A percentile compares a stretch with the other conserved stretches of the same genome.
Evolutionary conservation across 2,113 vertebrate species (phyloP).

Genomic region (Pelusios castaneus): DNA sequence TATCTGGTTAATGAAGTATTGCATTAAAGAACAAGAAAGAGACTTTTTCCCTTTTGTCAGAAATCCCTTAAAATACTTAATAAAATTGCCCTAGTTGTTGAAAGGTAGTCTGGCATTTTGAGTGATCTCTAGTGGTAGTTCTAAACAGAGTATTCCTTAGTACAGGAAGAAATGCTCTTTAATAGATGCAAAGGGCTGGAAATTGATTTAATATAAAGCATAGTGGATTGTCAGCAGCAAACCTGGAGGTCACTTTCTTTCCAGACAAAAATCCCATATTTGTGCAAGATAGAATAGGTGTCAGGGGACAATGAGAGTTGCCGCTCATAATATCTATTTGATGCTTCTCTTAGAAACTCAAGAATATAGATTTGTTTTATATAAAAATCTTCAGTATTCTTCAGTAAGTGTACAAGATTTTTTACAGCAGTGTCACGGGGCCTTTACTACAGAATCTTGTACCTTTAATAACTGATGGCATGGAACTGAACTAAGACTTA

Average conservation of each 20-base stretch:
- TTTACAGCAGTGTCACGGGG: not conserved
- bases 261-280: not conserved
- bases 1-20: not conserved
- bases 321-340: not conserved
- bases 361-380: too few relatives aligned
- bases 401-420: too few relatives aligned
- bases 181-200: not conserved
- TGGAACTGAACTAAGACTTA: not conserved
- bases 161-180: not conserved
- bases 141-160: not conserved
- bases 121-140: not conserved
- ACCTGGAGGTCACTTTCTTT: not conserved
- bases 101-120: not conserved
- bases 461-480: not conserved
- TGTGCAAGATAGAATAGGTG: not conserved
- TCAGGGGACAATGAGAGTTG: not conserved
- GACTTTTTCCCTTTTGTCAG: not conserved
- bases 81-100: not conserved
- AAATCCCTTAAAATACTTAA: not conserved
- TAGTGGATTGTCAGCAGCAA: not conserved
- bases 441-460: not conserved
- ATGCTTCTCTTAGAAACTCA: not conserved
- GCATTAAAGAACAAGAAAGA: not conserved
- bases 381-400: too few relatives aligned
- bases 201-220: not conserved